Conservation (phyloP, 2,888 invertebrate genomes). For the Agrilus mali region DNA sequence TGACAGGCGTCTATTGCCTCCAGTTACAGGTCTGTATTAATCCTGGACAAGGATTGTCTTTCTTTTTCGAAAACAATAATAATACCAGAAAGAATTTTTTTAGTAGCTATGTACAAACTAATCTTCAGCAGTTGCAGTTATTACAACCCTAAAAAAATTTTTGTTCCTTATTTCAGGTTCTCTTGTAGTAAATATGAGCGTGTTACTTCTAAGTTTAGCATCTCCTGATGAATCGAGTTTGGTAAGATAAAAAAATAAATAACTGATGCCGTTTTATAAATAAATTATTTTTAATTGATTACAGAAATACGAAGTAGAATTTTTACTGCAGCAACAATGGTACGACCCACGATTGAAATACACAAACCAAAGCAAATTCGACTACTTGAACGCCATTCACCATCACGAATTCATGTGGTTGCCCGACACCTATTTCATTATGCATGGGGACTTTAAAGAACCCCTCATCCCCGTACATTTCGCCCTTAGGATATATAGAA, state of each 20-base stretch:
- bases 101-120: too few species aligned
- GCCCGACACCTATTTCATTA: constrained; percentile 91
- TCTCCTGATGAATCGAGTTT: constrained; percentile 94
- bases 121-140: too few species aligned
- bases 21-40: constrained; percentile 62
- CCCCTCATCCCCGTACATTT: constrained; percentile 89
- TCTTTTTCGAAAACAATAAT: too few species aligned
- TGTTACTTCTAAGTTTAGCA: constrained; percentile 83
- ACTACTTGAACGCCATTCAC: constrained; percentile 84
- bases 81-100: too few species aligned
- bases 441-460: constrained; percentile 94
- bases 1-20: constrained; percentile 85
- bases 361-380: constrained; percentile 77
- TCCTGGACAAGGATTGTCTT: too few species aligned
- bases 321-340: constrained; percentile 88
- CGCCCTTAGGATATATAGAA: constrained; percentile 80
- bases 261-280: neutral
- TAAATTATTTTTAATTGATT: constrained; percentile 19
- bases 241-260: constrained; percentile 42
- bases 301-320: constrained; percentile 94
- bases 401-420: constrained; percentile 88
- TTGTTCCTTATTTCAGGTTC: constrained; percentile 51
- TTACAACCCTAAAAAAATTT: too few species aligned
- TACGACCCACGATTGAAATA: constrained; percentile 80
- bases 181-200: constrained; percentile 87